Conservation (phyloP, 2,113 vertebrate species). For the Antigone vipio region DNA sequence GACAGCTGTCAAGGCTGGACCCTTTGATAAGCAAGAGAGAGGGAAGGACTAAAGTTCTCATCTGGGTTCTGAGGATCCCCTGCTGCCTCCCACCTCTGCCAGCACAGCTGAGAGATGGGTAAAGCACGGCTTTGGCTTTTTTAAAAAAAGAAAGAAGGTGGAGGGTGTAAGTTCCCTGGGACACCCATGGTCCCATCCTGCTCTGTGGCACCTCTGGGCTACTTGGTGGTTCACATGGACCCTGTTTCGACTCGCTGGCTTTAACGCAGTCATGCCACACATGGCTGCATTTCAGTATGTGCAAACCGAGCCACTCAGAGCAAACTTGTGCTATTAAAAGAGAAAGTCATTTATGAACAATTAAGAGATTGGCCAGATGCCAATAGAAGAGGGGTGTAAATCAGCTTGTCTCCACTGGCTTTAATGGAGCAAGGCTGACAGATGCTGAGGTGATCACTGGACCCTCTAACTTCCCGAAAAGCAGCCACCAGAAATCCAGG, state of each 20-base stretch:
- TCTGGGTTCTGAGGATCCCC: neutral
- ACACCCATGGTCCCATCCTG: neutral
- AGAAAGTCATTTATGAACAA: neutral
- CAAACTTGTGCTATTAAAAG: neutral
- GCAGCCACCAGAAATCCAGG: neutral
- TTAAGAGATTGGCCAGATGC: neutral
- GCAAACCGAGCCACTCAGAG: neutral
- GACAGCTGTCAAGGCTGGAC: no score
- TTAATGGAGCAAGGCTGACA: neutral
- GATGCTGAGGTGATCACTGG: neutral
- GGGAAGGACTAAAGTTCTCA: neutral
- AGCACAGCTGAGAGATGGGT: neutral
- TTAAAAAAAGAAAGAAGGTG: neutral
- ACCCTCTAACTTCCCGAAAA: neutral
- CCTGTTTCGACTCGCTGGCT: accelerated
- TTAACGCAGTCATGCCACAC: neutral
- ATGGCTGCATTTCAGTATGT: neutral
- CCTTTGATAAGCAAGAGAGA: neutral
- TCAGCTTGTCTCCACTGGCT: neutral
- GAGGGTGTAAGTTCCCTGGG: no score
- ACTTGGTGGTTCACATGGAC: neutral
- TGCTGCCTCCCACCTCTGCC: neutral
- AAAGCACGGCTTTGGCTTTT: neutral
- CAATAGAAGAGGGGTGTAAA: neutral
- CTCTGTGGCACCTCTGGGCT: neutral